phyloP scores from a whole-genome alignment of 2,888 invertebrate species.

The Polydesmus complanatus region DNA sequence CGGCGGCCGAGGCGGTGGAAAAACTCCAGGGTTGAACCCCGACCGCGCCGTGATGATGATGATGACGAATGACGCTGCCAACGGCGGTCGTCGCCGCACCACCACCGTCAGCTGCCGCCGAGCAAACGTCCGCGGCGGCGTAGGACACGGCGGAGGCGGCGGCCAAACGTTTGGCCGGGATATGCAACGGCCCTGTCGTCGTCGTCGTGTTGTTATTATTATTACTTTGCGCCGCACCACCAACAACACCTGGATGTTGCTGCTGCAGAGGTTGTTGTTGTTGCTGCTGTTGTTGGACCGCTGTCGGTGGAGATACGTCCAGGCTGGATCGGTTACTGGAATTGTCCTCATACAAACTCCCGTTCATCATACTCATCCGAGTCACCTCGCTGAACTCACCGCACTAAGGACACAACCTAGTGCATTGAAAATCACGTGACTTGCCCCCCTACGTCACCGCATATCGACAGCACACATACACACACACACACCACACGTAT shows the following conservation, averaged over 20 bases:
- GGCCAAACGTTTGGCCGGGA: slow-evolving; percentile 56
- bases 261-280: slow-evolving; percentile 5
- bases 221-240: slow-evolving; percentile 16
- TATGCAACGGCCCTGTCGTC: slow-evolving; percentile 56
- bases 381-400: slow-evolving; percentile 19
- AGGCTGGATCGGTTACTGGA: slow-evolving; percentile 21
- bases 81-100: slow-evolving; percentile 32
- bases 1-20: slow-evolving; percentile 24
- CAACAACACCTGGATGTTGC: too few relatives aligned
- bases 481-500: background rate
- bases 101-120: slow-evolving; percentile 32
- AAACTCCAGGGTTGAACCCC: slow-evolving; percentile 50
- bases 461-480: background rate
- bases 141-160: slow-evolving; percentile 16
- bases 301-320: slow-evolving; percentile 19
- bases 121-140: slow-evolving; percentile 18
- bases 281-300: slow-evolving; percentile 10
- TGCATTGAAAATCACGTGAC: slow-evolving; percentile 19
- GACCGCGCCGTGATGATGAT: slow-evolving; percentile 30
- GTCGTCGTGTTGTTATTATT: slow-evolving; percentile 17
- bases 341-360: slow-evolving; percentile 22
- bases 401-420: slow-evolving; percentile 20
- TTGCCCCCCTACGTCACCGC: slow-evolving; percentile 7
- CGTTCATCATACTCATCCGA: slow-evolving; percentile 23
- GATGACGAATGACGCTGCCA: slow-evolving; percentile 63